A percentile compares a stretch with the other conserved stretches of the same genome.
Evolutionary conservation across 2,113 vertebrate genomes (phyloP).

Genomic region (Hystrix cristata): DNA sequence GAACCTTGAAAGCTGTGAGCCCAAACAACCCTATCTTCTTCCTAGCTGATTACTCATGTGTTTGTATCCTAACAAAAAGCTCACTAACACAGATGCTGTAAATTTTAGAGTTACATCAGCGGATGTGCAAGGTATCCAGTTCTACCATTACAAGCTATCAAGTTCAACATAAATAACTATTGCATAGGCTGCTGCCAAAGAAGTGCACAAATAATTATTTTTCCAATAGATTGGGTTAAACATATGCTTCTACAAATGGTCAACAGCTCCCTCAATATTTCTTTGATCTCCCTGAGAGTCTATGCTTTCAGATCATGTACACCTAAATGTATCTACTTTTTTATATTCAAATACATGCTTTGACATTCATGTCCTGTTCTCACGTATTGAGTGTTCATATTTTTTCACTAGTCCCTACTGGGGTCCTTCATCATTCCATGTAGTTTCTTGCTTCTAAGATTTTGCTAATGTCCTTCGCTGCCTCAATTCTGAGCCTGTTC

Average conservation of each 20-base stretch:
- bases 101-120: not conserved
- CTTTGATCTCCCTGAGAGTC: not conserved
- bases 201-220: not conserved
- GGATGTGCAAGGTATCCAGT: not conserved
- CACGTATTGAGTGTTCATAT: not conserved
- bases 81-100: no score
- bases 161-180: not conserved
- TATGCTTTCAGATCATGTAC: not conserved
- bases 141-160: not conserved
- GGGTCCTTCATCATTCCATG: not conserved
- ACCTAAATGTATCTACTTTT: not conserved
- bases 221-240: not conserved
- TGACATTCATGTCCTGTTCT: not conserved
- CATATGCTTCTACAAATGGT: not conserved
- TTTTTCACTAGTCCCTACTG: not conserved
- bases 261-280: no score
- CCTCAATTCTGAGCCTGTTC: constrained; percentile 21
- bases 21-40: not conserved
- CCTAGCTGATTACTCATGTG: not conserved
- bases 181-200: not conserved
- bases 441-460: not conserved
- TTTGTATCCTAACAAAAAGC: not conserved
- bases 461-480: not conserved
- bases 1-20: not conserved
- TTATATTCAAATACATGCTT: not conserved